Base-by-base conservation (phyloP, 2,113 vertebrate species). In the Chaetodon auriga region DNA sequence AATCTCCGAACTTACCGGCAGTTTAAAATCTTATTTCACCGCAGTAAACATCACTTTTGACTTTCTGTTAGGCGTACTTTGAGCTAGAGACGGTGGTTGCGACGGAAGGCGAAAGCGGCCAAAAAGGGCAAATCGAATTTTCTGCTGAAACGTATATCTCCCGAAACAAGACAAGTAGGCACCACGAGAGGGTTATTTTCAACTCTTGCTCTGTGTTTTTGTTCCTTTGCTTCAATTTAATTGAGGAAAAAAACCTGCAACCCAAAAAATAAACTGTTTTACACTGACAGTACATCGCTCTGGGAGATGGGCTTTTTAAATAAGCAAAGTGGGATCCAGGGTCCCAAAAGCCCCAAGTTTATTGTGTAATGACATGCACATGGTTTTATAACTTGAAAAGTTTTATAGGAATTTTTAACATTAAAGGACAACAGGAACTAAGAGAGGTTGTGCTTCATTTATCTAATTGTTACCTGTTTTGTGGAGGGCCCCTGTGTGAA, bases 61-160 rank as follows among this genome's bases (percentile, higher is more conserved):
- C 53, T 58, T 68, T 58, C 6, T 35, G 11, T 15, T 16, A 6
- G 7, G 0, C 14, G 82, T 3, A 87, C 89, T 89, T 85, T 77
- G 88, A 61, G 64, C 78, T 36, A 5, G 0, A 55, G 36, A 68
- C 49, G 0, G 38, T 21, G 35, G 16, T 6, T 15, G 1, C 16
- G 25, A 94, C 91, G 92, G 93, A 70, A 75, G 1, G 79, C 87
- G 58, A 71, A 30, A 87, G 23, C 0, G 78, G 58, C 16, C 92
- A 93, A 92, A 92, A 92, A 74, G 75, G 14, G 6, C 4, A 36
- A 41, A 25, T 58, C 82, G 86, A 61, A 1, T 75, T 58, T 15
- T 15, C 4, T 4, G 1, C 21, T 4, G n/a, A 46, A 45, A 6
- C 1, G 19, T 8, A 21, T 11, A 9, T 18, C 43, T n/a, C 23